Base-by-base conservation (phyloP, 2,888 invertebrate genomes). In the Amiota communis region DNA sequence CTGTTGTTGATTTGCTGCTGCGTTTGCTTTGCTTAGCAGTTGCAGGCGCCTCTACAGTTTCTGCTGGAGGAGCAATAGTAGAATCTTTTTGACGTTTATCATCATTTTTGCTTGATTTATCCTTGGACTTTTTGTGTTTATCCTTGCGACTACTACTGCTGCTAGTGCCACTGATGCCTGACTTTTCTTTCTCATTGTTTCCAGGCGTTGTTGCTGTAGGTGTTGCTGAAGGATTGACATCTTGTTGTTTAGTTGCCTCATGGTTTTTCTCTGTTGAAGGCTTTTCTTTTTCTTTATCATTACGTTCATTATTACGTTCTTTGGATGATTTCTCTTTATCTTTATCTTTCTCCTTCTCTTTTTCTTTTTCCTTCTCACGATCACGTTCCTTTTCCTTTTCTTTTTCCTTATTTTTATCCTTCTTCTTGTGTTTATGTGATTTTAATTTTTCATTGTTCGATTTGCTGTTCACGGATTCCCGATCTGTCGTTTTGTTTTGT, bases 351-450 rank as follows among this genome's bases (percentile, higher is more conserved):
- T 84, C 79, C 67, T 82, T 85, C 11, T 86, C 78, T 47, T 79
- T 76, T n/a, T 82, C 79, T 80, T 92, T 92, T 15, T 93, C 93
- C 83, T 93, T 91, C 83, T 93, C 84, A 63, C 88, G 88, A 1
- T 63, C 71, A 23, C 64, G 59, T 11, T 92, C 93, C 79, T 92
- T 92, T 65, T 93, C 93, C 81, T 92, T 92, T 65, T 93, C 93
- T 80, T 92, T 92, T 17, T 93, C 93, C 84, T 93, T 91, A 83
- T 93, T 94, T 82, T 93, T 94, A 78, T 93, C 92, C 86, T 93
- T 92, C 86, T 92, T 92, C 89, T 93, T 93, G 78, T 92, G 92
- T 84, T 93, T 93, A 78, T 92, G 92, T 80, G 91, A 91, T 76
- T 91, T 90, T 83, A 92, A 92, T 72, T 90, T 90, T 85, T 91